Conservation (phyloP, 1,140 invertebrate genomes). For the Cotesia typhae region DNA sequence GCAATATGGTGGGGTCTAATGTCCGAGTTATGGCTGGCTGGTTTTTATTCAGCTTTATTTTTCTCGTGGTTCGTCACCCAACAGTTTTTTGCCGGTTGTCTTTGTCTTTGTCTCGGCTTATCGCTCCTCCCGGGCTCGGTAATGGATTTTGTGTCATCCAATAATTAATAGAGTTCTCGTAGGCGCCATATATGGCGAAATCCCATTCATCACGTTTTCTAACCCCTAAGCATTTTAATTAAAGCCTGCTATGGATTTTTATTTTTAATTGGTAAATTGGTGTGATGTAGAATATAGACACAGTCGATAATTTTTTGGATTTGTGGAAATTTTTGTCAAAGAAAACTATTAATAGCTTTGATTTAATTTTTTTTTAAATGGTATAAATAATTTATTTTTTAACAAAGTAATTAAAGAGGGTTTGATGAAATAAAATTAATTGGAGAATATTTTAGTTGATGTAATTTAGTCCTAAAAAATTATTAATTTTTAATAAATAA, state of each 20-base stretch:
- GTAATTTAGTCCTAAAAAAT: too few relatives aligned
- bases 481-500: too few relatives aligned
- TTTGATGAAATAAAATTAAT: too few relatives aligned
- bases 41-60: too few relatives aligned
- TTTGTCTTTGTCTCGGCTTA: slow-evolving; percentile 48
- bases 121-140: slow-evolving; percentile 53
- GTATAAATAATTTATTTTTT: too few relatives aligned
- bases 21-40: too few relatives aligned
- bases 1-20: too few relatives aligned
- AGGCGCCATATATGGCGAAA: slow-evolving; percentile 38
- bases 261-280: background rate
- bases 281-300: slow-evolving; percentile 7
- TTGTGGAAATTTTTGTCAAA: too few relatives aligned
- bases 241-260: slow-evolving; percentile 41
- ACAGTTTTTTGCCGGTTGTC: slow-evolving; percentile 10
- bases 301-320: slow-evolving; percentile 7
- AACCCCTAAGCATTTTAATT: slow-evolving; percentile 66
- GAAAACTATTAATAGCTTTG: too few relatives aligned
- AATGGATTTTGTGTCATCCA: slow-evolving; percentile 66
- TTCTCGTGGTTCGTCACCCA: background rate
- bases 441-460: too few relatives aligned
- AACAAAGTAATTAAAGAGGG: too few relatives aligned
- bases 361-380: too few relatives aligned
- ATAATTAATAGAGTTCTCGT: slow-evolving; percentile 65
- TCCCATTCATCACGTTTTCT: slow-evolving; percentile 66